A percentile compares a stretch with the other conserved stretches of the same genome.
Conservation (phyloP, 2,113 vertebrate genomes). For the Epinephelus lanceolatus region DNA sequence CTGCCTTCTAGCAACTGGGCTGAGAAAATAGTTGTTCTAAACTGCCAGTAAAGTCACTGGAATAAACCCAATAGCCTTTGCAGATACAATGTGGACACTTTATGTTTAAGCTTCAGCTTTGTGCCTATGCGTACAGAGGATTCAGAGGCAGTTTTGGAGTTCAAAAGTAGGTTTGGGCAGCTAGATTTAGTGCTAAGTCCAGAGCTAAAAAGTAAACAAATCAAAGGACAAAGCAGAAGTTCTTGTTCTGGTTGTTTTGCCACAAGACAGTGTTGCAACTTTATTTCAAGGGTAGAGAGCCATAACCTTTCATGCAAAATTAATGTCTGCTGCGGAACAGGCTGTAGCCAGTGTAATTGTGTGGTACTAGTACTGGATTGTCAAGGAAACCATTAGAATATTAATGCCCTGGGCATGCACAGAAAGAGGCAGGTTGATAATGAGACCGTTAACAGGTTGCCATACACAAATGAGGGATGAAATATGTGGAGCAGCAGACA, state of each 20-base stretch:
- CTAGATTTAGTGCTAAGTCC: neutral
- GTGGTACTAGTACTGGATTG: neutral
- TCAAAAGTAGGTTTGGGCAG: neutral
- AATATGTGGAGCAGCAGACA: neutral
- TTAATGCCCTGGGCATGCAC: neutral
- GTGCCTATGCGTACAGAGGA: neutral
- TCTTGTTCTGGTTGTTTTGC: conserved; percentile 9
- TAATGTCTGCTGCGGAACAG: neutral
- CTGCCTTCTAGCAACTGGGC: no score
- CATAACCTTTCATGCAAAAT: conserved; percentile 6
- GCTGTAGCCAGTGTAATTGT: neutral
- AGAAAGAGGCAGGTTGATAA: conserved; percentile 19
- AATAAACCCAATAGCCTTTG: neutral
- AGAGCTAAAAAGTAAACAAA: neutral
- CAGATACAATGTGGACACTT: neutral
- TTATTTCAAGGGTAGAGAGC: conserved; percentile 23
- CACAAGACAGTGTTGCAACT: neutral
- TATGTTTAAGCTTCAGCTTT: neutral
- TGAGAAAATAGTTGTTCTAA: no score
- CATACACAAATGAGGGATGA: conserved; percentile 12
- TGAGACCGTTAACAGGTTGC: conserved; percentile 14
- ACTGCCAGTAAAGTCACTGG: neutral
- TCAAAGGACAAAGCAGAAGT: conserved; percentile 2
- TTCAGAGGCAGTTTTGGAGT: neutral
- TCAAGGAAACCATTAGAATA: conserved; percentile 15